These are phyloP conservation scores for Oryctolagus cuniculus DNA, from an alignment of 2,113 vertebrate species.

Conservation along the genomic window DNA sequence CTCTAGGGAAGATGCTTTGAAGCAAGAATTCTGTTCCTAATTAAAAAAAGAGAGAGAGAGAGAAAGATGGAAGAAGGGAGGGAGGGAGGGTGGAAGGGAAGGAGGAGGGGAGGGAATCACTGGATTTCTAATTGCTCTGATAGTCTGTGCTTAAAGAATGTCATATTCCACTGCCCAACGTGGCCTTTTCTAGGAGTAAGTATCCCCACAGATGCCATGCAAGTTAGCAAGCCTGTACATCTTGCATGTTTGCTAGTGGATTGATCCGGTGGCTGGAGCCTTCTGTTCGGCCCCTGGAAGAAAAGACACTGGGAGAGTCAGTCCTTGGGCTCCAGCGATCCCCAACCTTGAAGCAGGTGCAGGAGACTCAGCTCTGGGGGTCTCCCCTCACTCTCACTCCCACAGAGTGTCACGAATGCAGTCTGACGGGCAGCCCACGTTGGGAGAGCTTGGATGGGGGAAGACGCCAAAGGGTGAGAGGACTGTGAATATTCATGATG, in stretches of 20 bases:
- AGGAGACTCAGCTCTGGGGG: neutral
- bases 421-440: neutral
- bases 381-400: neutral
- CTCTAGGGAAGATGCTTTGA: neutral
- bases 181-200: neutral
- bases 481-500: slow-evolving; percentile 76
- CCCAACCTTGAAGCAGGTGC: neutral
- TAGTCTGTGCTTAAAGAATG: neutral
- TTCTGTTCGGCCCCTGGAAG: neutral
- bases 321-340: neutral
- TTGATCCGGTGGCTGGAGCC: neutral
- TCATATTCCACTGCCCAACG: neutral
- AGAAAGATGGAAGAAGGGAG: neutral
- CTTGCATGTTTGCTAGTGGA: slow-evolving; percentile 4
- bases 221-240: neutral
- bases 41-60: neutral
- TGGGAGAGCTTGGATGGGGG: neutral
- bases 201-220: neutral
- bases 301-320: neutral
- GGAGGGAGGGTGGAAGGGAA: no score
- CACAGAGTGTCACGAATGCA: neutral
- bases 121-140: neutral
- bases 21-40: neutral
- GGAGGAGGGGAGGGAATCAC: neutral
- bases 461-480: neutral